These are phyloP conservation scores for Lophotis ruficrista DNA, from an alignment of 2,113 vertebrate genomes.

Conservation along the genomic window DNA sequence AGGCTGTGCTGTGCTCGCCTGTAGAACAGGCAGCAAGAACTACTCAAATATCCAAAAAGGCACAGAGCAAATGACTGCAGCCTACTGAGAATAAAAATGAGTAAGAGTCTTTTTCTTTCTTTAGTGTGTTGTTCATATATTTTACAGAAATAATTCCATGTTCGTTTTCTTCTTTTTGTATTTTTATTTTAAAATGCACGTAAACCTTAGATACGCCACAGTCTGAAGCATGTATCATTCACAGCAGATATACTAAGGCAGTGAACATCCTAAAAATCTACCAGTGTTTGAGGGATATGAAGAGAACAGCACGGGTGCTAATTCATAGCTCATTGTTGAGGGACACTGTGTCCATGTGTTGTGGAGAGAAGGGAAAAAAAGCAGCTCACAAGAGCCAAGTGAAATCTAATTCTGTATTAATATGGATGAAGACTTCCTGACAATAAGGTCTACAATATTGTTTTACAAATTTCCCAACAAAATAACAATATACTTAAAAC, in stretches of 20 bases:
- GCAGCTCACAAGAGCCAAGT: too few relatives aligned
- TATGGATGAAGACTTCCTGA: too few relatives aligned
- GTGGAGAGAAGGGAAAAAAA: too few relatives aligned
- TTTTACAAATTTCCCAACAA: too few relatives aligned
- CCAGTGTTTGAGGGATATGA: too few relatives aligned
- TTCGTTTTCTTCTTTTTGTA: neutral
- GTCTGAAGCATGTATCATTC: neutral
- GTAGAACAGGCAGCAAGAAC: neutral
- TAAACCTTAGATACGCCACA: neutral
- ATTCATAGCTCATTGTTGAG: too few relatives aligned
- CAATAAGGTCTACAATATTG: too few relatives aligned
- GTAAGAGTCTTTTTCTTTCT: neutral
- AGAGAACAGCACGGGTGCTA: too few relatives aligned
- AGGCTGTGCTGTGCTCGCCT: neutral
- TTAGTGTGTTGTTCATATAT: neutral
- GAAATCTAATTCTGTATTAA: too few relatives aligned
- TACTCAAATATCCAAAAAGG: slow-evolving; percentile 9
- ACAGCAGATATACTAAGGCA: neutral
- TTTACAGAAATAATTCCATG: neutral
- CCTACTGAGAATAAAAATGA: neutral
- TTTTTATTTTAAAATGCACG: neutral
- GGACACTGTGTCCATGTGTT: too few relatives aligned
- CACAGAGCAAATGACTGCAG: neutral
- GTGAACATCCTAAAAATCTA: too few relatives aligned
- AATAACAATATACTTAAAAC: too few relatives aligned